Evolutionary conservation across 2,113 vertebrate genomes (phyloP), one percentile per base, ranked within the genome.

Genomic region (Gallinago undulata): DNA sequence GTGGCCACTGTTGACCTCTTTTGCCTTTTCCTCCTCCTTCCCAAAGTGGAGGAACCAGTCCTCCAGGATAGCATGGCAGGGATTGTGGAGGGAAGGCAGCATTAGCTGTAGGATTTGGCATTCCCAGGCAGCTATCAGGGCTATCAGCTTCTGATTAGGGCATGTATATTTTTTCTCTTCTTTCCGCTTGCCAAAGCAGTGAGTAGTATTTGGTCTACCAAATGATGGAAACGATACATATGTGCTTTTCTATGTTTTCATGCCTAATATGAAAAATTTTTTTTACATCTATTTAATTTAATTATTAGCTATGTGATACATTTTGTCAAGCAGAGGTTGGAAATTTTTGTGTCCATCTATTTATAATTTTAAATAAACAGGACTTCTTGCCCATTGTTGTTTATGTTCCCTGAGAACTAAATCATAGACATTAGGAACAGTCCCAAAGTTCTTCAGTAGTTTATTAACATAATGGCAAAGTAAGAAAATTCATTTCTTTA

Each of bases 141-240:
- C 63, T 73, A 23, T 5, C 41, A 43, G 64, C 21, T 56, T 80
- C 72, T 94, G 1, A 8, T 59, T 14, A 51, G n/a, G 19, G 24
- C 11, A 4, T 0, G 11, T 1, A 1, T 18, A 16, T 25, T 7
- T 7, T 3, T 53, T 33, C 50, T 4, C 8, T 67, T 62, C 45
- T 67, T 93, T 84, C 67, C 43, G 35, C 59, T 96, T 76, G 24
- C 45, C 76, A 50, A 78, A 94, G 33, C 57, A 51, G 13, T 41
- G 37, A 33, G 18, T 11, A 35, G 57, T 82, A 39, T 81, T 80
- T 72, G 73, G n/a, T 56, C 53, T 89, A 5, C 37, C 31, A 62
- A 68, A 48, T 19, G 24, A 23, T 18, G 66, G 9, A 35, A 81
- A 19, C 22, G 43, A 10, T 47, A 28, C 0, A 0, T 30, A 14